phyloP scores from a whole-genome alignment of 2,113 vertebrate genomes.

The Eupsittula cactorum region DNA sequence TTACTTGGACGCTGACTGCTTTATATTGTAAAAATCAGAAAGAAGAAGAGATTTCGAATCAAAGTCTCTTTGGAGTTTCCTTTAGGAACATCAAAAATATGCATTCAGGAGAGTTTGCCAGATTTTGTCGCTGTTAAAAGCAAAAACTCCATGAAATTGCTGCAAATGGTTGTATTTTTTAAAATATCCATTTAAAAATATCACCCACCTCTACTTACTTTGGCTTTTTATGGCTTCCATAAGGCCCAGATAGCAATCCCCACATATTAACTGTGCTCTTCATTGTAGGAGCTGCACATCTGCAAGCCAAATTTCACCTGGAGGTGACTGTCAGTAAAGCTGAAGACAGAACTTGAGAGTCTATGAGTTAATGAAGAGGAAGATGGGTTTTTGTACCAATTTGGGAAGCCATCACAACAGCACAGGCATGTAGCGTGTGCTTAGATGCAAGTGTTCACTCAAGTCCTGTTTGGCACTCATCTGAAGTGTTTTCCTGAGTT shows the following conservation, averaged over 20 bases:
- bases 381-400: not conserved
- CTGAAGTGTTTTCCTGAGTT: not conserved
- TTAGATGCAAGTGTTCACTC: not conserved
- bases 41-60: not conserved
- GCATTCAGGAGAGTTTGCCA: not conserved
- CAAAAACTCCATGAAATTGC: not conserved
- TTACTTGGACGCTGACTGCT: not conserved
- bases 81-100: not conserved
- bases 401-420: not conserved
- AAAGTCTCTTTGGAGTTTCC: not conserved
- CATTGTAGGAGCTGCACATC: not conserved
- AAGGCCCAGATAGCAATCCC: not conserved
- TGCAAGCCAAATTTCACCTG: not conserved
- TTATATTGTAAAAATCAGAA: not conserved
- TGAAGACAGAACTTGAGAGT: rapidly evolving
- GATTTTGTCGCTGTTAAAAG: not conserved
- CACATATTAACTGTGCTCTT: not conserved
- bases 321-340: not conserved
- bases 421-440: not conserved
- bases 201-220: not conserved
- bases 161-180: not conserved
- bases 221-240: not conserved
- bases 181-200: not conserved
- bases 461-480: not conserved
- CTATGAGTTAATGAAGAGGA: not conserved